These are phyloP conservation scores for Sinhomidia bicolor DNA, from an alignment of 2,888 invertebrate species.

Conservation along the genomic window DNA sequence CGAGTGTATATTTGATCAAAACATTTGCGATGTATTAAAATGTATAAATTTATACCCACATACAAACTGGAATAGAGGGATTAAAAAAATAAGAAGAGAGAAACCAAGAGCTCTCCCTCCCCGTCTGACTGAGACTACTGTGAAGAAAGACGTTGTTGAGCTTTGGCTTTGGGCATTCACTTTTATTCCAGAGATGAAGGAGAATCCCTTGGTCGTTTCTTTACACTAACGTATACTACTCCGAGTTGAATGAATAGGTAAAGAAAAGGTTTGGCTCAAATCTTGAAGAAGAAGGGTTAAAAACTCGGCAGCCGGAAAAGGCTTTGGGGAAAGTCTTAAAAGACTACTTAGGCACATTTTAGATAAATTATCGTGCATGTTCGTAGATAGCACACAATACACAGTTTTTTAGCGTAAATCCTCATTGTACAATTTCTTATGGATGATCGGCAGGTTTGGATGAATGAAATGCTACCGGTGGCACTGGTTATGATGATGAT, in stretches of 20 bases:
- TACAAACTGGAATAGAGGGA: neutral
- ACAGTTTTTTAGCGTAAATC: neutral
- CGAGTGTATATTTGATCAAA: neutral
- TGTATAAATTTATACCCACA: neutral
- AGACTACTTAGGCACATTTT: neutral
- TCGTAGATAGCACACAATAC: no score
- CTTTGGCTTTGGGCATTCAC: slow-evolving; percentile 32
- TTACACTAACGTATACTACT: no score
- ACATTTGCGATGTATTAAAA: neutral
- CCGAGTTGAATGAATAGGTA: neutral
- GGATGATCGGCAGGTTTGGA: neutral
- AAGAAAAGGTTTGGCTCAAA: slow-evolving; percentile 3
- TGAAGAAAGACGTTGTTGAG: neutral
- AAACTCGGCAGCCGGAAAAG: neutral
- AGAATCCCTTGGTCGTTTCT: slow-evolving; percentile 25
- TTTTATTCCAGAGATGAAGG: slow-evolving; percentile 16
- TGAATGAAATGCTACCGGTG: neutral
- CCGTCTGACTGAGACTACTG: neutral
- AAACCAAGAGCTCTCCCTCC: neutral
- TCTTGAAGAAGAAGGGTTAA: neutral
- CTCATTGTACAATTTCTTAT: neutral
- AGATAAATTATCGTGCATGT: neutral
- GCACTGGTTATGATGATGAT: neutral
- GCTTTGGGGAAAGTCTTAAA: neutral
- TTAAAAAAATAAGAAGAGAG: neutral